A percentile compares a stretch with the other conserved stretches of the same genome.
Conservation (phyloP, 2,797 vertebrate species). For the Poecilia picta region DNA sequence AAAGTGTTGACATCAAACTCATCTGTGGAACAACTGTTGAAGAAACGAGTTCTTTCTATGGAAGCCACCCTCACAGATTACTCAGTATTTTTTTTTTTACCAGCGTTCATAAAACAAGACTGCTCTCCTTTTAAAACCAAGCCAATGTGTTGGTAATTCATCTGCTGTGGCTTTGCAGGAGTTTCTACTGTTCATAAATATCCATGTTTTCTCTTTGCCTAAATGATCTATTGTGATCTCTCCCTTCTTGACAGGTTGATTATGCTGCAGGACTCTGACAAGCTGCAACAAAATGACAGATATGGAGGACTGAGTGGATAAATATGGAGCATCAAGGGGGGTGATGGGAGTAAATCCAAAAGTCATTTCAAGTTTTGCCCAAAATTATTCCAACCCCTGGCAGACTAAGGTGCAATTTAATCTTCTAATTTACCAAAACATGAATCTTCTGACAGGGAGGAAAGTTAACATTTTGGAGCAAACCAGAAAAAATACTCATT, state of each 20-base stretch:
- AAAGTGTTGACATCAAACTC: neutral
- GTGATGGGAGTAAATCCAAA: neutral
- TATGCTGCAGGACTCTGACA: neutral
- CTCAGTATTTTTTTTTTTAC: neutral
- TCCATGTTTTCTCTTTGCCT: neutral
- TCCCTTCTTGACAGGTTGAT: neutral
- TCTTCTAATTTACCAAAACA: neutral
- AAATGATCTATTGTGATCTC: neutral
- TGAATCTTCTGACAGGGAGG: neutral
- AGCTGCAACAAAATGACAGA: neutral
- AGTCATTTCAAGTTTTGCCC: neutral
- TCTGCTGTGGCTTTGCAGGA: neutral
- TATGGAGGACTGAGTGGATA: neutral
- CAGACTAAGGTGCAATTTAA: neutral
- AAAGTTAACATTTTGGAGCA: neutral
- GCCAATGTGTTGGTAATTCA: neutral
- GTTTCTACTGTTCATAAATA: neutral
- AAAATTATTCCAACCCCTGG: neutral
- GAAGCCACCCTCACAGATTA: neutral
- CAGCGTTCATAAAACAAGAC: neutral
- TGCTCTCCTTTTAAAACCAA: neutral
- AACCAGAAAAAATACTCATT: neutral
- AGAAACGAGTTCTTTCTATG: neutral
- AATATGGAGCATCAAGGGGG: neutral
- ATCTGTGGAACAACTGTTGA: neutral